phyloP scores from a whole-genome alignment of 2,888 invertebrate species.

The Diplazon laetatorius region DNA sequence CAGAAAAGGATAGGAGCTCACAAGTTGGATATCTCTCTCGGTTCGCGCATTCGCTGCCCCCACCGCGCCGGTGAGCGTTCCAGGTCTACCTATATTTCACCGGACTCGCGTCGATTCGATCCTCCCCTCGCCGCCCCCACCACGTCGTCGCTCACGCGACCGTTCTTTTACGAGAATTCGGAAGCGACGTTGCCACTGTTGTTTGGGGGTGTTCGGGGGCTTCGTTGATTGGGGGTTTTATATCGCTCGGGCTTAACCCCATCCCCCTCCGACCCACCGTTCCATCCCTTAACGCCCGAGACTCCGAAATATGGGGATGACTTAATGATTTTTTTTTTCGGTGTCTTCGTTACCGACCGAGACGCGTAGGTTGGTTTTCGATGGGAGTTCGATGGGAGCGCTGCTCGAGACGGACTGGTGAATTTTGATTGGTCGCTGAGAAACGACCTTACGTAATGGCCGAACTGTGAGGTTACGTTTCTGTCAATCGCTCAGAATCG shows the following conservation, averaged over 20 bases:
- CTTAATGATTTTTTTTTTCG: background rate
- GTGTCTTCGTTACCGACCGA: background rate
- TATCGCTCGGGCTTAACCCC: slow-evolving; percentile 8
- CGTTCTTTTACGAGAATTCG: slow-evolving; percentile 8
- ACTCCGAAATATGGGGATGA: background rate
- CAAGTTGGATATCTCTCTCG: too few relatives aligned
- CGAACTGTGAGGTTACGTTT: slow-evolving; percentile 23
- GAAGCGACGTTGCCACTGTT: background rate
- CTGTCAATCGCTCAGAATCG: slow-evolving; percentile 47
- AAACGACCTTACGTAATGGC: slow-evolving; percentile 43
- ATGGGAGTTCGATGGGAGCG: background rate
- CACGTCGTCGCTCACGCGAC: background rate
- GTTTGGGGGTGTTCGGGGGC: too few relatives aligned
- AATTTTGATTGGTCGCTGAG: slow-evolving; percentile 12
- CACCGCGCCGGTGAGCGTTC: too few relatives aligned
- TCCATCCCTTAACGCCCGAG: background rate
- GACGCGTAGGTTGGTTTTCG: background rate
- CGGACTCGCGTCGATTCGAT: slow-evolving; percentile 6
- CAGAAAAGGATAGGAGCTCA: too few relatives aligned
- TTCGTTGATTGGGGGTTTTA: too few relatives aligned
- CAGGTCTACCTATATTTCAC: too few relatives aligned
- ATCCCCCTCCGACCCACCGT: too few relatives aligned
- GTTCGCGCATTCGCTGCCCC: too few relatives aligned
- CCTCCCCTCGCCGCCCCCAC: slow-evolving; percentile 1
- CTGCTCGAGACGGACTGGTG: background rate